Evolutionary conservation across 2,888 invertebrate genomes (phyloP), one percentile per base, ranked within the genome.

Genomic region (Zhuqinia jingwanae): DNA sequence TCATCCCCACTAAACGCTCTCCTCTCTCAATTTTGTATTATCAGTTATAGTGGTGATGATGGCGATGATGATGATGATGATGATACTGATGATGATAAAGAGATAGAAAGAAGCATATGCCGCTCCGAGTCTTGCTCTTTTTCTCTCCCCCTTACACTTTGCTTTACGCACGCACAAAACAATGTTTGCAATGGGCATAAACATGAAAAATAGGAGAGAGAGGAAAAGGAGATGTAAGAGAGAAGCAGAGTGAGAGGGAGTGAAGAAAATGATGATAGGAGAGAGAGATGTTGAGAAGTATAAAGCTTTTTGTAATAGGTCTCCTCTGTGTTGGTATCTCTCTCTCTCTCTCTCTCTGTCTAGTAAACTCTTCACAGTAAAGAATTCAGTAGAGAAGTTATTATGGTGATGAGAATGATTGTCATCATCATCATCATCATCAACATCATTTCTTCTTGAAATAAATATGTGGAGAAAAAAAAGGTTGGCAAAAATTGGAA

Each of bases 401-500:
- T 47, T 27, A 53, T 45, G 73, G 58, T 68, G 47, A 68, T 81
- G 47, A 50, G 42, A 53, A 77, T 60, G 22, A 77, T 45, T 30
- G 20, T 56, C 58, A 60, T 73, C 30, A 63, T 63, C 85, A 58
- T 73, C 73, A 60, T 68, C 79, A 45, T 20, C 47, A 47, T 63
- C 65, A 60, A 68, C 78, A 70, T 56, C 22, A 36, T 15, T 70
- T 85, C 63, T 47, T 58, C 60, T 58, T 36, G 17, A 73, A 77
- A 63, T 30, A 50, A 73, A 79, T 60, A 70, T 70, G 36, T 68
- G 79, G 36, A 36, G 8, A 36, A 36, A 36, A 36, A 36, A 36
- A 36, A 36, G 8, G 3, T 36, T 8, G 36, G 36, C 36, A 73
- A 75, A 85, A 79, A 77, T 79, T 78, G 77, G 73, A 60, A 63